A percentile compares a stretch with the other conserved stretches of the same genome.
phyloP scores from a whole-genome alignment of 2,888 invertebrate species.

The Platycheirus albimanus region DNA sequence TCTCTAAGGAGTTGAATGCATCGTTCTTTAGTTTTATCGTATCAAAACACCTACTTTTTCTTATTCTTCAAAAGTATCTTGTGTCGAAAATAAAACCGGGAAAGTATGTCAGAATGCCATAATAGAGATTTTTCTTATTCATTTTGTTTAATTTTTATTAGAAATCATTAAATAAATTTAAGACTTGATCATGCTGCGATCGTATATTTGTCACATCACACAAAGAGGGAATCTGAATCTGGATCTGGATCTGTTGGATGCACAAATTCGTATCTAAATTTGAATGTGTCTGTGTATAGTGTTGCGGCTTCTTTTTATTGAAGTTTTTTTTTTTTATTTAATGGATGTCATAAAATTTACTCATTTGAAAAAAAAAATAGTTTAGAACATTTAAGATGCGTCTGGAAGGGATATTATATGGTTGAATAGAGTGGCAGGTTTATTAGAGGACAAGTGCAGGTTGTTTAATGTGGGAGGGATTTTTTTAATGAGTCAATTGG shows the following conservation, averaged over 20 bases:
- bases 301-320: conserved; percentile 35
- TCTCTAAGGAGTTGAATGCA: conserved; percentile 30
- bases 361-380: conserved; percentile 13
- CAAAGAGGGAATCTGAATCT: background rate
- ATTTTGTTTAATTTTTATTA: conserved; percentile 61
- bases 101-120: conserved; percentile 70
- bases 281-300: background rate
- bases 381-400: conserved; percentile 12
- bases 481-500: background rate
- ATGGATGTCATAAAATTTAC: conserved; percentile 33
- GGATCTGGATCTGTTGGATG: no score
- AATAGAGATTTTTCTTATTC: conserved; percentile 52
- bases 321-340: conserved; percentile 26
- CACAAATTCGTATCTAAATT: conserved; percentile 26
- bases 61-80: conserved; percentile 12
- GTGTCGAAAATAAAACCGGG: conserved; percentile 65
- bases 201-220: conserved; percentile 46
- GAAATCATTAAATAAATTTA: conserved; percentile 67
- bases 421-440: conserved; percentile 58
- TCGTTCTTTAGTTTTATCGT: no score
- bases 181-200: conserved; percentile 55
- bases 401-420: conserved; percentile 2
- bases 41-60: conserved; percentile 38
- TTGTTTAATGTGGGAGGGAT: conserved; percentile 58
- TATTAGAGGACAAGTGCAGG: conserved; percentile 68